Evolutionary conservation across 2,888 invertebrate genomes (phyloP), one percentile per base, ranked within the genome.

Genomic region (Amblyjoppa fuscipennis): DNA sequence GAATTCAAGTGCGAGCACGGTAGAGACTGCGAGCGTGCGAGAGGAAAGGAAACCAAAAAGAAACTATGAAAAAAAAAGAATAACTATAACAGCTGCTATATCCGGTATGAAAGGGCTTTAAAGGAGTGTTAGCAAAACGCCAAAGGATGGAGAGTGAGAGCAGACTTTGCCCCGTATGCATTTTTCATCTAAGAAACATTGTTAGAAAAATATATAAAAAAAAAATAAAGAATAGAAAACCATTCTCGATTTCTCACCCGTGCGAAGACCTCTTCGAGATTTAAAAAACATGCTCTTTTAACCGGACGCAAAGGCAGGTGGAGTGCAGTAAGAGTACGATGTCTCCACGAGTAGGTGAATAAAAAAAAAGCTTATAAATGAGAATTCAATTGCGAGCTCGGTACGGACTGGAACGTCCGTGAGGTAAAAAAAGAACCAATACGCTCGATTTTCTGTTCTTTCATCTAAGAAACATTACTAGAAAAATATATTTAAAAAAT

Each of bases 21-120:
- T 7, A 3, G 11, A 25, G 28, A 59, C 28, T 16, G 20, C 6
- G 16, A 16, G 20, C 13, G 69, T 9, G 73, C 16, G 34, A 1
- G 6, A 34, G 34, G 31, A 34, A 13, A 25, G 25, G 3, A 20
- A 49, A 80, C 4, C 2, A 41, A 71, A 16, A 34, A 34, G 6
- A 34, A 34, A 6, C 34, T 34, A 34, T 6, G 0, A 34, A 34
- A 34, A 34, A 34, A 34, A 34, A 0, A 0, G 34, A 34, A 34
- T 34, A 5, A 38, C 41, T 80, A 25, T 70, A 64, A 68, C 41
- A 25, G 31, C 13, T 49, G 59, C 13, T 61, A 68, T 56, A 77
- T 69, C 13, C 31, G n/a, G 25, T 64, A n/a, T 31, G 59, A 71
- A 31, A 70, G 64, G 53, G 74, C 61, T 71, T 53, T 25, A 56